Evolutionary conservation across 1,140 invertebrate genomes (phyloP), one percentile per base, ranked within the genome.

Genomic region (Drosophila mauritiana): DNA sequence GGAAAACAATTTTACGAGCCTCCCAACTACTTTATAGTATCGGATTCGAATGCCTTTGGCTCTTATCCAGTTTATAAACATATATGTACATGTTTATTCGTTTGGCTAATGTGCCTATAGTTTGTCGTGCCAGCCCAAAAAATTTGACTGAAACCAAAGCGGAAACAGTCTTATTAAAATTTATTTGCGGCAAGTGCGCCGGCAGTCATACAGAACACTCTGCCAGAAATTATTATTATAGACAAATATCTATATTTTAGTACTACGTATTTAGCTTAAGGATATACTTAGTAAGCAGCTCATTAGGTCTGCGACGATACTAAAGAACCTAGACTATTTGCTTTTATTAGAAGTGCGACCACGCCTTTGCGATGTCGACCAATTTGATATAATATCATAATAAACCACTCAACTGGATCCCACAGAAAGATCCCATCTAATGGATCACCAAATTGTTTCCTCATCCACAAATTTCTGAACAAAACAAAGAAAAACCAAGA

Each of bases 1-100:
- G 73, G 45, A 85, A 85, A 86, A 88, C 65, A 88, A 82, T 86
- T 88, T 86, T 76, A 86, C 75, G 83, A 88, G 85, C 57, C 73
- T 65, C 62, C 55, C 79, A 88, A 82, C 78, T 76, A 75, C 76
- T 74, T 68, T 84, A 61, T 88, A 86, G 73, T 88, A 86, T 85
- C 68, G 31, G 17, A 76, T 76, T 76, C 74, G 61, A 75, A 78
- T 75, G 49, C 42, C 77, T 42, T 81, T 81, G 78, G 77, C 78
- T 64, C 56, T 62, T 85, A 81, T 85, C 68, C 78, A 68, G 43
- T 64, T 64, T 67, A 64, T 65, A 76, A 46, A 65, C 65, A 22
- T 68, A 61, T 22, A 22, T 22, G 20, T 22, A 22, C 3, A 22
- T 22, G 20, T 22, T 22, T 22, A 22, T 58, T 67, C 5, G n/a